Evolutionary conservation across 2,113 vertebrate species (phyloP).

Genomic region (Cavia aperea): DNA sequence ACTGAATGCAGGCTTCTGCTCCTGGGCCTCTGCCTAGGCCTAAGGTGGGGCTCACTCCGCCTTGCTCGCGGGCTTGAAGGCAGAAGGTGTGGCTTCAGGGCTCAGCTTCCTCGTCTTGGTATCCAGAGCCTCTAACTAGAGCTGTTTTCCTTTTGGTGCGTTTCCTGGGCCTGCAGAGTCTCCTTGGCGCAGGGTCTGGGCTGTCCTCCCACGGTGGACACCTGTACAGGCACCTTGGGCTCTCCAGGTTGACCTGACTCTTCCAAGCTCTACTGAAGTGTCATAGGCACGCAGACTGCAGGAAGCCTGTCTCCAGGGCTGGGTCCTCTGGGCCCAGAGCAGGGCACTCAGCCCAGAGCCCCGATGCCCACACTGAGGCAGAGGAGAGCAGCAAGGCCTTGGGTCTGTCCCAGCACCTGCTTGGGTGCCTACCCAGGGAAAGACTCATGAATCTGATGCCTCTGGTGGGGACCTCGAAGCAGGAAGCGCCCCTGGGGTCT

Average conservation of each 20-base stretch:
- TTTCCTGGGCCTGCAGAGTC: neutral
- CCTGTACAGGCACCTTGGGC: neutral
- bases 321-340: neutral
- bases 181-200: neutral
- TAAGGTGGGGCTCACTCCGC: neutral
- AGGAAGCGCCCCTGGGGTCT: neutral
- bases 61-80: neutral
- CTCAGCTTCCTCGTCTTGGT: neutral
- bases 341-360: neutral
- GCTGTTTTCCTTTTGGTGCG: neutral
- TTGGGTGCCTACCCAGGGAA: neutral
- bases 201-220: neutral
- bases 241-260: neutral
- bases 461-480: neutral
- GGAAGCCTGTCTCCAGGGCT: neutral
- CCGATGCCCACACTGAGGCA: no score
- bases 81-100: neutral
- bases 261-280: no score
- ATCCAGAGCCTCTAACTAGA: neutral
- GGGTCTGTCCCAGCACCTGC: neutral
- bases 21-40: neutral
- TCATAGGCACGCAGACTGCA: neutral
- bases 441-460: no score
- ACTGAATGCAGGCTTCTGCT: neutral
- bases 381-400: no score